Evolutionary conservation across 2,797 vertebrate genomes (phyloP), one percentile per base, ranked within the genome.

Genomic region (Orestias chungarensis): DNA sequence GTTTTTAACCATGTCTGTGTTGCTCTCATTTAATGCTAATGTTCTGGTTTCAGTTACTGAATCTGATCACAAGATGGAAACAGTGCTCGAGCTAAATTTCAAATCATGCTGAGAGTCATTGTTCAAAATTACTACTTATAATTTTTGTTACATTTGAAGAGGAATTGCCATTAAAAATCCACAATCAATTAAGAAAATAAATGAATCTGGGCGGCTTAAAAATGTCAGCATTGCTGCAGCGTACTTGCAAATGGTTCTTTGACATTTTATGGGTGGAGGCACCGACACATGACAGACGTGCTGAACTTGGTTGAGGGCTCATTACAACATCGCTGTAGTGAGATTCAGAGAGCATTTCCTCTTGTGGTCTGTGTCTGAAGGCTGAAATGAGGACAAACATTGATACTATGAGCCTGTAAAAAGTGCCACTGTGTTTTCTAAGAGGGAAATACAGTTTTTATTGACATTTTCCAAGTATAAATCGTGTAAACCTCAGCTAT

Each of bases 1-100:
- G 73, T 71, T 74, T 80, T 76, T 86, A 88, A 87, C 86, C 77
- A 12, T n/a, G 52, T 78, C 70, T 31, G 62, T 64, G 17, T 33
- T 38, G 9, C 23, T 33, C 18, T 0, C 61, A 15, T 0, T 12
- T 23, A 17, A 43, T 40, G 27, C 54, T 35, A 3, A 50, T 40
- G 1, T 72, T 10, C 49, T 65, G 25, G 17, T 44, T 71, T 82
- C 84, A 84, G 2, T 84, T 92, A 68, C 89, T 66, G 47, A 4
- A 35, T 77, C 49, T 40, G 35, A 75, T 84, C 92, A 91, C 90
- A 90, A 93, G 93, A 87, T 92, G 93, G 90, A 82, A 78, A 86
- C 86, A 89, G 72, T 33, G 50, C 73, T 78, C 76, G 18, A 64
- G 52, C 38, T 64, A 55, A 65, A 69, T 38, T 42, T 71, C 10